A percentile compares a stretch with the other conserved stretches of the same genome.
These are phyloP conservation scores for Pachyrhynchus sulphureomaculatus DNA, from an alignment of 1,140 invertebrate species.

Conservation along the genomic window DNA sequence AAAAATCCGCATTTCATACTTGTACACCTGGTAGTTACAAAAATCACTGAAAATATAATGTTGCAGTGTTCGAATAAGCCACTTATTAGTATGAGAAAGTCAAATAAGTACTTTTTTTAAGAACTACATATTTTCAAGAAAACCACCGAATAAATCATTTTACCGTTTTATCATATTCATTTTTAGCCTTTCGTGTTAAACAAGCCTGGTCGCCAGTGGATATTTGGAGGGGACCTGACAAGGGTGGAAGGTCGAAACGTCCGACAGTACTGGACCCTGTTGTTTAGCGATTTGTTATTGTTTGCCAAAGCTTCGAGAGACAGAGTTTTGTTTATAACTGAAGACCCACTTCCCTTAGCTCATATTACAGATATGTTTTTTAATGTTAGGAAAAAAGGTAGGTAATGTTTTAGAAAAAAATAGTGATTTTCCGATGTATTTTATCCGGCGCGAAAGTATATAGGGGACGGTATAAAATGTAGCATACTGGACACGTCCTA, in stretches of 20 bases:
- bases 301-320: constrained; percentile 83
- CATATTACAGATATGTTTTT: constrained; percentile 80
- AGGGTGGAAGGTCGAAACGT: constrained; percentile 78
- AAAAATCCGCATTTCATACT: too few relatives aligned
- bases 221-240: constrained; percentile 80
- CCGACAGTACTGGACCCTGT: constrained; percentile 78
- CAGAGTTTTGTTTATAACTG: constrained; percentile 80
- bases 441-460: too few relatives aligned
- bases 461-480: too few relatives aligned
- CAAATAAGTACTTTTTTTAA: too few relatives aligned
- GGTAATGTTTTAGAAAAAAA: constrained; percentile 19
- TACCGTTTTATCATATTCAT: too few relatives aligned
- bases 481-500: too few relatives aligned
- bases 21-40: too few relatives aligned
- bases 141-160: too few relatives aligned
- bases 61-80: too few relatives aligned
- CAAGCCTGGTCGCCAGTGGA: constrained; percentile 80
- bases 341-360: constrained; percentile 76
- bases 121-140: too few relatives aligned
- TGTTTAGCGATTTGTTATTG: constrained; percentile 79
- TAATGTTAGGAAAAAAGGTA: constrained; percentile 80
- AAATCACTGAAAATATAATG: too few relatives aligned
- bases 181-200: constrained; percentile 76
- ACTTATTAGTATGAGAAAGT: too few relatives aligned
- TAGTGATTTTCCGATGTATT: constrained; percentile 18